phyloP scores from a whole-genome alignment of 2,888 invertebrate genomes.

The Galerucella nymphaeae region DNA sequence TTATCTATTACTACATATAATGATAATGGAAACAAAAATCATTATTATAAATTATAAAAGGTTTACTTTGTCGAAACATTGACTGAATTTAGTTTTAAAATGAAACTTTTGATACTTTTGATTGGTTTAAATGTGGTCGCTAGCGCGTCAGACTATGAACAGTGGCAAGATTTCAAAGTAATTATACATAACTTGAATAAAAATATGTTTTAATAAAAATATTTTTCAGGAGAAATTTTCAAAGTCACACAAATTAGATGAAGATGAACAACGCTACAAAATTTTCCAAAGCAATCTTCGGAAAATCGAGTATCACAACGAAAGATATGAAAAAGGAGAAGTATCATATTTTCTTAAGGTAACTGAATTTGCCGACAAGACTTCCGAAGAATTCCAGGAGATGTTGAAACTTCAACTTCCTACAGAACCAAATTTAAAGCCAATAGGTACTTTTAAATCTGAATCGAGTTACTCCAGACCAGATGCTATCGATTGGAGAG shows the following conservation, averaged over 20 bases:
- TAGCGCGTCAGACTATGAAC: neutral
- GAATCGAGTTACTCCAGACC: neutral
- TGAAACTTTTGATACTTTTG: neutral
- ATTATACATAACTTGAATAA: neutral
- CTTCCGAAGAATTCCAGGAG: neutral
- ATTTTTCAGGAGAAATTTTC: neutral
- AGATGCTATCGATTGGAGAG: constrained; percentile 2
- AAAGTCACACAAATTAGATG: neutral
- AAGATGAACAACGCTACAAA: constrained; percentile 24
- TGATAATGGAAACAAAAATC: too few species aligned
- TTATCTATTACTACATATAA: too few species aligned
- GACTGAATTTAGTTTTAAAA: neutral
- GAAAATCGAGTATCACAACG: constrained; percentile 23
- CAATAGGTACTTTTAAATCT: neutral
- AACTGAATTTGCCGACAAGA: constrained; percentile 22
- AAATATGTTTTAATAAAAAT: neutral
- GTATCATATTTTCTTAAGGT: constrained; percentile 7
- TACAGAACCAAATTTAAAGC: neutral
- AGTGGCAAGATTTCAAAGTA: neutral
- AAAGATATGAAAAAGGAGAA: constrained; percentile 22
- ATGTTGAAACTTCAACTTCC: neutral
- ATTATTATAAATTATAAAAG: neutral
- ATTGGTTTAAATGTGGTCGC: neutral
- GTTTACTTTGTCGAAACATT: neutral
- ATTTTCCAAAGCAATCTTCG: constrained; percentile 29